Percentiles rank a stretch among this genome's conserved stretches.
Evolutionary conservation across 2,888 invertebrate species (phyloP).

Genomic region (Lepidocyrtinus sp.): DNA sequence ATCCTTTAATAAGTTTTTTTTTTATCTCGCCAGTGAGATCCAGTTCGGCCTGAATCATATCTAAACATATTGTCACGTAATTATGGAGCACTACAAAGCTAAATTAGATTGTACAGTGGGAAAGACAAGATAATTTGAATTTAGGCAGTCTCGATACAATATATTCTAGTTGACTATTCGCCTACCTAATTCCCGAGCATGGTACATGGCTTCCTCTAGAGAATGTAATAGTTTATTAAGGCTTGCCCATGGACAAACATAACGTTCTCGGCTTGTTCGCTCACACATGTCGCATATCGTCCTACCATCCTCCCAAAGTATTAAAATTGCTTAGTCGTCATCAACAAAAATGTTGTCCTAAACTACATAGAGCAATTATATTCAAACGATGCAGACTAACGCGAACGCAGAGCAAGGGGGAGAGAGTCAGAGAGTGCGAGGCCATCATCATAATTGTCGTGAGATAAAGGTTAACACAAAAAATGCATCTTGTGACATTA

Average conservation of each 20-base stretch:
- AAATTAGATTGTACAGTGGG: background rate
- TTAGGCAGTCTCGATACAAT: background rate
- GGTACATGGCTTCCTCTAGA: background rate
- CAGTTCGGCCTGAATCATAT: background rate
- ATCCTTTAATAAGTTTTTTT: background rate
- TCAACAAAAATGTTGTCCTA: constrained; percentile 6
- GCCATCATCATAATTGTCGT: constrained; percentile 18
- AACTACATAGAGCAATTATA: background rate
- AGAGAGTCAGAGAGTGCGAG: background rate
- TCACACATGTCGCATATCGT: background rate
- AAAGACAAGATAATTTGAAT: background rate
- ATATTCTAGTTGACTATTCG: background rate
- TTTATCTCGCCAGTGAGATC: background rate
- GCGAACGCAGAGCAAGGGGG: background rate
- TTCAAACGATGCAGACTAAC: background rate
- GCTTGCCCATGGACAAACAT: background rate
- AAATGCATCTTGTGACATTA: constrained; percentile 18
- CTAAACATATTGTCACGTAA: constrained; percentile 6
- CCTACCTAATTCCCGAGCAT: background rate
- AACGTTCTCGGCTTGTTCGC: background rate
- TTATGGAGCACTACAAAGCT: background rate
- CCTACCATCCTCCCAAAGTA: background rate
- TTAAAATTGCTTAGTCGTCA: constrained; percentile 9
- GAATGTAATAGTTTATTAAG: background rate
- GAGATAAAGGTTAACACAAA: constrained; percentile 18